Evolutionary conservation across 1,140 invertebrate genomes (phyloP).

Genomic region (Euwallacea fornicatus): DNA sequence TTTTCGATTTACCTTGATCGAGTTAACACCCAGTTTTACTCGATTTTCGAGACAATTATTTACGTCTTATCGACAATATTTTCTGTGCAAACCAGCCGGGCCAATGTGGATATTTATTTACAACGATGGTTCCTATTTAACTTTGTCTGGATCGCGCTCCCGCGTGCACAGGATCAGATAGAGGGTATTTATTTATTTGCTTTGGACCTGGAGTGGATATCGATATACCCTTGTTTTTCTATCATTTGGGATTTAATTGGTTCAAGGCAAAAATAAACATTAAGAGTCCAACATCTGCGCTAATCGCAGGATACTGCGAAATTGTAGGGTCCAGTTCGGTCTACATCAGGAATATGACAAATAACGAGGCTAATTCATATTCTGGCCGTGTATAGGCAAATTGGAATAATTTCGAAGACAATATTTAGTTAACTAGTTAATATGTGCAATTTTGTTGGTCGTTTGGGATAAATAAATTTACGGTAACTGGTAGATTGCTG

Average conservation of each 20-base stretch:
- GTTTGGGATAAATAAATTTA: background rate
- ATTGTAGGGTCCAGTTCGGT: no score
- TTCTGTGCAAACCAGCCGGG: no score
- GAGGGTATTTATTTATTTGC: slow-evolving; percentile 12
- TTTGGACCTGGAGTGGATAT: slow-evolving; percentile 1
- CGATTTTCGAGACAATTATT: no score
- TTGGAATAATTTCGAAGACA: slow-evolving; percentile 16
- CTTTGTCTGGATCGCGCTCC: background rate
- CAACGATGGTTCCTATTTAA: no score
- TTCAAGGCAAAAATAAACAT: slow-evolving; percentile 2
- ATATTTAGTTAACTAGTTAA: slow-evolving; percentile 19
- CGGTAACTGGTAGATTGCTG: no score
- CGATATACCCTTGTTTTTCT: slow-evolving; percentile 8
- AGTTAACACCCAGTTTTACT: background rate
- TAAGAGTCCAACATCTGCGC: no score
- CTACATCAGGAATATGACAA: no score
- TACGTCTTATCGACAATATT: no score
- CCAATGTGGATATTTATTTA: no score
- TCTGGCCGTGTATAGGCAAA: background rate
- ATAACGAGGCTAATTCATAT: background rate
- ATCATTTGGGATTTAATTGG: slow-evolving; percentile 10
- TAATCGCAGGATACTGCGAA: no score
- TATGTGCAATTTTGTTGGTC: slow-evolving; percentile 12
- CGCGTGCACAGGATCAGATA: background rate
- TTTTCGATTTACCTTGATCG: slow-evolving; percentile 11